Conservation (phyloP, 1,140 invertebrate genomes). For the Oedothorax gibbosus region DNA sequence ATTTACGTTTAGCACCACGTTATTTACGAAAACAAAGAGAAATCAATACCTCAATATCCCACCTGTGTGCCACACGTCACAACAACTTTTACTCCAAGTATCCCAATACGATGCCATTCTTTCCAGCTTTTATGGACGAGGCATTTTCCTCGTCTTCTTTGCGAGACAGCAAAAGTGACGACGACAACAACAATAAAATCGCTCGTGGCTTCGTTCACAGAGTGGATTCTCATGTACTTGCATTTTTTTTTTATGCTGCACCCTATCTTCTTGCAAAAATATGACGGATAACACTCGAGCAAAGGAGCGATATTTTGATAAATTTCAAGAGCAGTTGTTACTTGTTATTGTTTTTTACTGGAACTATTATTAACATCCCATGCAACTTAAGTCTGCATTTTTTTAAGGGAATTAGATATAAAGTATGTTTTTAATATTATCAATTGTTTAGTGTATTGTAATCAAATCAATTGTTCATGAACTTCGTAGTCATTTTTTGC, state of each 20-base stretch:
- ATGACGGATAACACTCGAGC: slow-evolving; percentile 21
- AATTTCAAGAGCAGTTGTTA: too few species aligned
- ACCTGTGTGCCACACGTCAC: slow-evolving; percentile 12
- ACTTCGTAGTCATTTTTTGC: too few species aligned
- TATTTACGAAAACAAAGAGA: not conserved
- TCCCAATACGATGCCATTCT: not conserved
- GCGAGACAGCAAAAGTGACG: not conserved
- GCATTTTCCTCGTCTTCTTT: slow-evolving; percentile 26
- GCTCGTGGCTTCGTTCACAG: not conserved
- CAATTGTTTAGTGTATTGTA: too few species aligned
- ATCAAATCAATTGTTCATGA: too few species aligned
- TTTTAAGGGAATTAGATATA: too few species aligned
- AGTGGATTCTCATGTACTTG: slow-evolving; percentile 37
- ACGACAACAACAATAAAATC: not conserved
- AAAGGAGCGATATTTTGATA: too few species aligned
- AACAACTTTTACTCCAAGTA: slow-evolving; percentile 9
- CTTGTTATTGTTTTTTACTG: too few species aligned
- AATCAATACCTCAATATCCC: slow-evolving; percentile 15
- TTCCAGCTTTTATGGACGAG: not conserved
- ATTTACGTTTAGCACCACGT: too few species aligned
- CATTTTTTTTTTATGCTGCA: slow-evolving; percentile 10
- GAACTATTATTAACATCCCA: too few species aligned
- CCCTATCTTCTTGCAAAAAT: slow-evolving; percentile 31
- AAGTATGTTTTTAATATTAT: too few species aligned
- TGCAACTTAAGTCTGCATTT: too few species aligned